Percentiles rank a stretch among this genome's conserved stretches.
Conservation (phyloP, 2,113 vertebrate species). For the Propithecus coquereli region DNA sequence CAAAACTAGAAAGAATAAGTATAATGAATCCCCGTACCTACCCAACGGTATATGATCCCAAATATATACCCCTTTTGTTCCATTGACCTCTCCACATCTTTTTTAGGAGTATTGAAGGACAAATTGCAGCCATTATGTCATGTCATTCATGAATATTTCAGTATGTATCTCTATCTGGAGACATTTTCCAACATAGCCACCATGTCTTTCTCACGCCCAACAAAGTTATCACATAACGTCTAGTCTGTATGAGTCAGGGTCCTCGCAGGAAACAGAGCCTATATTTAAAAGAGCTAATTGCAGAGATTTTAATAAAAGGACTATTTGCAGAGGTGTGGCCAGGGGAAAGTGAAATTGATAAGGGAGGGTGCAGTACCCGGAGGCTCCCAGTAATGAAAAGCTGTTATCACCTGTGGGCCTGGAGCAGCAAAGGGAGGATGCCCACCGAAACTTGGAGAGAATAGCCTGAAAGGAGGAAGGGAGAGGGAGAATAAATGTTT, state of each 20-base stretch:
- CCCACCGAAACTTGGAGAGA: background rate
- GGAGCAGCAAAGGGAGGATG: background rate
- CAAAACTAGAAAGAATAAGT: background rate
- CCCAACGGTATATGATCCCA: background rate
- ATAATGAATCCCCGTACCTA: background rate
- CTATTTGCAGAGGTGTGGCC: background rate
- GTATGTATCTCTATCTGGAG: background rate
- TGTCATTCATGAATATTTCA: background rate
- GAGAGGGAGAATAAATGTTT: background rate
- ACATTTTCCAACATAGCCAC: background rate
- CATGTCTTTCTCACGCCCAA: background rate
- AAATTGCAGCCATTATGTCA: background rate
- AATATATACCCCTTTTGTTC: background rate
- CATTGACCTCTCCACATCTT: background rate
- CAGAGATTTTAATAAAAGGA: background rate
- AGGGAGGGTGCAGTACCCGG: background rate
- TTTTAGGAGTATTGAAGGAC: background rate
- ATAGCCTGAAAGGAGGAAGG: background rate
- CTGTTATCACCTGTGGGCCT: background rate
- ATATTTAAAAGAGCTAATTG: background rate
- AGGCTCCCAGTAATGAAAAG: background rate
- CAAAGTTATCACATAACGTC: background rate
- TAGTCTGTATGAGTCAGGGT: background rate
- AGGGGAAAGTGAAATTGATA: background rate
- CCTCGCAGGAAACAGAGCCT: background rate